Percentiles rank a stretch among this genome's conserved stretches.
Conservation (phyloP, 2,888 invertebrate genomes). For the Sphecodes monilicornis region DNA sequence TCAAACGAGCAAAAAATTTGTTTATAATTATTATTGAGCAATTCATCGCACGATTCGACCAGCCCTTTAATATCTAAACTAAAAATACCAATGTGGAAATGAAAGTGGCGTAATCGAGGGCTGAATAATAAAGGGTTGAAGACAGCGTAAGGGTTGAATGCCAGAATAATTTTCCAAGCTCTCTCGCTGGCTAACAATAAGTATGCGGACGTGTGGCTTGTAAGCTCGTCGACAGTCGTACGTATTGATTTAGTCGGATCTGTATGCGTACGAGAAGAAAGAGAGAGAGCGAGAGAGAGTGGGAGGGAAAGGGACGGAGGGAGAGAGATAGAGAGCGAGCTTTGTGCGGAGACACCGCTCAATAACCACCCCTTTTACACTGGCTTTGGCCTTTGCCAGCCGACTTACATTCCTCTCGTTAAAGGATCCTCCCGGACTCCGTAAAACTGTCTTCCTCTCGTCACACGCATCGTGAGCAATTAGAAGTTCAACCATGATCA, state of each 20-base stretch:
- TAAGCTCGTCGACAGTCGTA: slow-evolving; percentile 55
- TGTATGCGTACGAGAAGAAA: slow-evolving; percentile 56
- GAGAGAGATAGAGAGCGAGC: slow-evolving; percentile 47
- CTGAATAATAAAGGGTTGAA: background rate
- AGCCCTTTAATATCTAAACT: background rate
- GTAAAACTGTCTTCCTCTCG: slow-evolving; percentile 20
- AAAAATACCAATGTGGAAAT: background rate
- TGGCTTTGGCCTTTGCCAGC: slow-evolving; percentile 75
- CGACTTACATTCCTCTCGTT: slow-evolving; percentile 67
- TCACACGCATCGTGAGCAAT: slow-evolving; percentile 35
- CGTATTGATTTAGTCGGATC: slow-evolving; percentile 58
- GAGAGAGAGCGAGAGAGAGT: background rate
- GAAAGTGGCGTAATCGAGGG: background rate
- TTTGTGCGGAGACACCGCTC: slow-evolving; percentile 78
- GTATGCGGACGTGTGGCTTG: slow-evolving; percentile 40
- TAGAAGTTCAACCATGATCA: slow-evolving; percentile 5
- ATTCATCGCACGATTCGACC: too few relatives aligned
- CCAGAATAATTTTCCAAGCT: slow-evolving; percentile 19
- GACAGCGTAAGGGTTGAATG: background rate
- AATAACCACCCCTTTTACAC: slow-evolving; percentile 75
- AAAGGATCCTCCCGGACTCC: slow-evolving; percentile 49
- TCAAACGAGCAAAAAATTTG: too few relatives aligned
- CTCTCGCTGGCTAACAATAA: slow-evolving; percentile 29
- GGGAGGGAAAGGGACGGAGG: background rate
- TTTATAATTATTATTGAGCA: too few relatives aligned